Evolutionary conservation across 2,888 invertebrate species (phyloP).

Genomic region (Thalpophila matura): DNA sequence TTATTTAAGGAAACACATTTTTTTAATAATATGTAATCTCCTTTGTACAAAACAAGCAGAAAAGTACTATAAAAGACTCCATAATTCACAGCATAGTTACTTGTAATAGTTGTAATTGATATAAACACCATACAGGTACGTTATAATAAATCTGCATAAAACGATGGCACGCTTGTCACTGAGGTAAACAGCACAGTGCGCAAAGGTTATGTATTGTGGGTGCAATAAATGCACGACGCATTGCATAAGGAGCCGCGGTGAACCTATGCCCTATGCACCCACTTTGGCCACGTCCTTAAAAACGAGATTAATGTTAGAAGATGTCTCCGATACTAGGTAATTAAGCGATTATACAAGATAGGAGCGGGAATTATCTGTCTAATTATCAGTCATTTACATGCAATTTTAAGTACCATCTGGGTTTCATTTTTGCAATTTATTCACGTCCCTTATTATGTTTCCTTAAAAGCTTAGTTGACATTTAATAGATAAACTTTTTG

Average conservation of each 20-base stretch:
- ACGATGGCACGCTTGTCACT: constrained; percentile 75
- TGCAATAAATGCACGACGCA: constrained; percentile 80
- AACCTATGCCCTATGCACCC: constrained; percentile 77
- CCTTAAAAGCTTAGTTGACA: not conserved
- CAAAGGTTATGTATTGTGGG: constrained; percentile 84
- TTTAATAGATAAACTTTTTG: not conserved
- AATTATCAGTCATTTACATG: constrained; percentile 20
- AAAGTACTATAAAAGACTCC: not conserved
- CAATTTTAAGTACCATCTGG: constrained; percentile 13
- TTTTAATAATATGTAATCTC: not conserved
- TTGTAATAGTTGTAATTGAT: constrained; percentile 44
- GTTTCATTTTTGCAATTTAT: constrained; percentile 8
- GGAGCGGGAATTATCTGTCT: constrained; percentile 17
- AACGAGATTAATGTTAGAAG: constrained; percentile 57
- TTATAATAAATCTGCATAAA: constrained; percentile 57
- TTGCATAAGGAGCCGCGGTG: constrained; percentile 75
- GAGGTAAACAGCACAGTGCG: constrained; percentile 76
- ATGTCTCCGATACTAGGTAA: constrained; percentile 48
- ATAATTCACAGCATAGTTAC: constrained; percentile 21
- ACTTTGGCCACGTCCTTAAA: constrained; percentile 71
- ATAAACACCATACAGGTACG: constrained; percentile 17
- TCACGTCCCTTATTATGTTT: constrained; percentile 1
- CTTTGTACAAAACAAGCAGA: too few species aligned
- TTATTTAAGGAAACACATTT: not conserved
- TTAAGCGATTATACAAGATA: constrained; percentile 37